Percentiles rank a stretch among this genome's conserved stretches.
phyloP scores from a whole-genome alignment of 2,113 vertebrate genomes.

The Nettapus auritus region DNA sequence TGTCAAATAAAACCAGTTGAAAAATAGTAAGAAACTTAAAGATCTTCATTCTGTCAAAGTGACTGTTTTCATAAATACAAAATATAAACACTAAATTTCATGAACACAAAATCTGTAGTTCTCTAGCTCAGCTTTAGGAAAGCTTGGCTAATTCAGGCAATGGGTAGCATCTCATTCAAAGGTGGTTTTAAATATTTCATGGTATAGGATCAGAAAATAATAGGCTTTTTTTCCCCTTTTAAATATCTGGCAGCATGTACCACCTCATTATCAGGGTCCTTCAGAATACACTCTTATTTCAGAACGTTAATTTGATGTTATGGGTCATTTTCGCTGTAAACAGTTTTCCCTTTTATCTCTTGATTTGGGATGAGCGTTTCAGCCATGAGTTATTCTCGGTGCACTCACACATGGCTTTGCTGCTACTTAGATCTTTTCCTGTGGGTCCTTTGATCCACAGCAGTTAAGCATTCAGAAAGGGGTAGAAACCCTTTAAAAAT shows the following conservation, averaged over 20 bases:
- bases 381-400: not conserved
- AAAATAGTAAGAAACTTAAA: not conserved
- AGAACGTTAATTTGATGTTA: not conserved
- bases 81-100: not conserved
- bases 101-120: not conserved
- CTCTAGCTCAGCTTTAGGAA: not conserved
- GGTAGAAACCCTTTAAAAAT: not conserved
- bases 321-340: not conserved
- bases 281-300: not conserved
- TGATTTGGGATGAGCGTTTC: not conserved
- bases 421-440: not conserved
- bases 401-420: not conserved
- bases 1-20: not conserved
- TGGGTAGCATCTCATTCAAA: not conserved
- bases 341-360: not conserved
- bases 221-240: not conserved
- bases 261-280: not conserved
- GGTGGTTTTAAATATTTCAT: slow-evolving; percentile 12
- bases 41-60: not conserved
- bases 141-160: not conserved
- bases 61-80: not conserved
- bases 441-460: not conserved
- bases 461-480: not conserved
- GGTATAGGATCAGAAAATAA: not conserved
- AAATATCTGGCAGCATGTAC: not conserved